phyloP scores from a whole-genome alignment of 2,888 invertebrate genomes.

The Mystacides longicornis region DNA sequence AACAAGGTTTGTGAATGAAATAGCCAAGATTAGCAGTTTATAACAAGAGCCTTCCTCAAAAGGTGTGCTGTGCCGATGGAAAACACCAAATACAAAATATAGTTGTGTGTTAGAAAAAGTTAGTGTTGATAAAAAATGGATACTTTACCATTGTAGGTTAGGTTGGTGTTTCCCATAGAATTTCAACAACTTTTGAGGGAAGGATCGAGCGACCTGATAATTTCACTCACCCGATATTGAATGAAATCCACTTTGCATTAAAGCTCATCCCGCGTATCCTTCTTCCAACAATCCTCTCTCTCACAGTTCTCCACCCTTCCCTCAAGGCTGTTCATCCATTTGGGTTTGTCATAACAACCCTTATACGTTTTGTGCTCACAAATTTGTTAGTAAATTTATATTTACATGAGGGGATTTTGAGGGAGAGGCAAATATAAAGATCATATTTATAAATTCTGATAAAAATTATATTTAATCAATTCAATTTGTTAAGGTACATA shows the following conservation, averaged over 20 bases:
- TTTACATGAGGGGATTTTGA: no score
- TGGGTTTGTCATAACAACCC: no score
- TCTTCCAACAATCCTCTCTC: conserved; percentile 2
- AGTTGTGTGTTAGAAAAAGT: background rate
- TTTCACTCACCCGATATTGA: conserved; percentile 20
- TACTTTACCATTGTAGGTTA: conserved; percentile 14
- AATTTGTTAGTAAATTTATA: no score
- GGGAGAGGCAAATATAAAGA: no score
- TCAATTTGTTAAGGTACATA: no score
- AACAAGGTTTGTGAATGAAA: no score
- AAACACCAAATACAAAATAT: conserved; percentile 17
- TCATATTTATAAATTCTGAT: no score
- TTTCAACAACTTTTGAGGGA: conserved; percentile 22
- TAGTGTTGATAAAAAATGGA: background rate
- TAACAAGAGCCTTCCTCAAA: conserved; percentile 11
- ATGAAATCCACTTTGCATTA: no score
- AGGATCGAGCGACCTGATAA: conserved; percentile 22
- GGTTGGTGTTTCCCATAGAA: conserved; percentile 22
- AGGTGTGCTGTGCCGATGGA: conserved; percentile 20
- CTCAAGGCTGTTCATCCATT: conserved; percentile 10
- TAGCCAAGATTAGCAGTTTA: no score
- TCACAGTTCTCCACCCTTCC: conserved; percentile 17
- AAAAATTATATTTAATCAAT: no score
- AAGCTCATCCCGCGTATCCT: no score
- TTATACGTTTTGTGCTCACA: no score